phyloP scores from a whole-genome alignment of 2,888 invertebrate genomes.

The Diachrysia chrysitis region DNA sequence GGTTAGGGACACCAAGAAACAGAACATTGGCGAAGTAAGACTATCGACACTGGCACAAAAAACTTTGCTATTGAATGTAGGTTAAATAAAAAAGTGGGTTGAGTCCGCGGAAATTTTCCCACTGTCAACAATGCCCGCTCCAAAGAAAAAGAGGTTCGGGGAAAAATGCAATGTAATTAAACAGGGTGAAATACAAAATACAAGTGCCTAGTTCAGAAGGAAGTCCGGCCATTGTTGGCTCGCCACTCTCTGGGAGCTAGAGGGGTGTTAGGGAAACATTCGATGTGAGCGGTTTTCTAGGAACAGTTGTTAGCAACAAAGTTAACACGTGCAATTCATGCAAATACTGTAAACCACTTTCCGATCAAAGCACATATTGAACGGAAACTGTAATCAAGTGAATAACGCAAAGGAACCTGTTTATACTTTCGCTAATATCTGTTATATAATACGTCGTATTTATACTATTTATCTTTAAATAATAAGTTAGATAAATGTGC shows the following conservation, averaged over 20 bases:
- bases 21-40: constrained; percentile 12
- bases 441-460: neutral
- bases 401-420: neutral
- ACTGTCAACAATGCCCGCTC: constrained; percentile 37
- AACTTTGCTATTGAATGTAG: constrained; percentile 33
- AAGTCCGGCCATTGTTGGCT: constrained; percentile 29
- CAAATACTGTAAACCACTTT: neutral
- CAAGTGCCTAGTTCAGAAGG: constrained; percentile 25
- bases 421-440: neutral
- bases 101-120: constrained; percentile 29
- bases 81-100: constrained; percentile 37
- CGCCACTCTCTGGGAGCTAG: constrained; percentile 13
- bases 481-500: too few relatives aligned
- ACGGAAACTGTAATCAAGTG: neutral
- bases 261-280: constrained; percentile 17
- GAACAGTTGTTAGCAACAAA: constrained; percentile 6
- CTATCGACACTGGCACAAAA: constrained; percentile 33
- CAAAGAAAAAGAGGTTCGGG: constrained; percentile 37
- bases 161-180: constrained; percentile 45
- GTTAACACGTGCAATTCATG: constrained; percentile 9
- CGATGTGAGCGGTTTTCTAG: constrained; percentile 13
- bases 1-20: constrained; percentile 24
- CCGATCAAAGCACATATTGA: neutral
- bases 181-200: constrained; percentile 28
- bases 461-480: too few relatives aligned